These are phyloP conservation scores for Oeneis ivallda DNA, from an alignment of 2,888 invertebrate genomes.

Conservation along the genomic window DNA sequence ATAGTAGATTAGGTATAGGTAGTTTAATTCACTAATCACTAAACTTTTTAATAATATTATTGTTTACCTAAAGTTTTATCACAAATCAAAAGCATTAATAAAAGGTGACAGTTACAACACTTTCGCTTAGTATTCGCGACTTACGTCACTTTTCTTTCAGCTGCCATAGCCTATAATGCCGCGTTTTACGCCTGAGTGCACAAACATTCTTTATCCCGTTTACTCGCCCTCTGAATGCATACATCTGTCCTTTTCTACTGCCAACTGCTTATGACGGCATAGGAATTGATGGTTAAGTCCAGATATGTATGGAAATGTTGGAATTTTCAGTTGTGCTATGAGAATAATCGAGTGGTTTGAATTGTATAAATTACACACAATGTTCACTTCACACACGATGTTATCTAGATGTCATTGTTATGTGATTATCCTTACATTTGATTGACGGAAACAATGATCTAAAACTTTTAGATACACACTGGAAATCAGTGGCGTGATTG, in stretches of 20 bases:
- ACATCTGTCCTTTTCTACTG: conserved; percentile 64
- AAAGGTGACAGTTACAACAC: conserved; percentile 23
- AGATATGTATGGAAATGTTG: conserved; percentile 57
- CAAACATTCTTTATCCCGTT: conserved; percentile 76
- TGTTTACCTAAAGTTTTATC: neutral
- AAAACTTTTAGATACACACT: no score
- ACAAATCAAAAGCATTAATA: conserved; percentile 3
- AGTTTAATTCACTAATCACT: no score
- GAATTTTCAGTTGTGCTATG: conserved; percentile 19
- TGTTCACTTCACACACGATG: conserved; percentile 25
- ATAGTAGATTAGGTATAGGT: no score
- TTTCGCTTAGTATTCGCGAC: conserved; percentile 36
- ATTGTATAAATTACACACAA: conserved; percentile 19
- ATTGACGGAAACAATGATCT: neutral
- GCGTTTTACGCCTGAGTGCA: conserved; percentile 76
- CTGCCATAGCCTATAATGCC: conserved; percentile 65
- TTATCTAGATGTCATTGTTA: conserved; percentile 12
- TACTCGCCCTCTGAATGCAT: conserved; percentile 58
- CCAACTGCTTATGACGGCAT: conserved; percentile 73
- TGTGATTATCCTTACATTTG: conserved; percentile 10
- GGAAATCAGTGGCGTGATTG: neutral
- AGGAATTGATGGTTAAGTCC: conserved; percentile 69
- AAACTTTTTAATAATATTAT: no score
- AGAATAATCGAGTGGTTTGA: conserved; percentile 22
- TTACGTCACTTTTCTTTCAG: conserved; percentile 62